Evolutionary conservation across 2,113 vertebrate species (phyloP).

Genomic region (Crotalus tigris): DNA sequence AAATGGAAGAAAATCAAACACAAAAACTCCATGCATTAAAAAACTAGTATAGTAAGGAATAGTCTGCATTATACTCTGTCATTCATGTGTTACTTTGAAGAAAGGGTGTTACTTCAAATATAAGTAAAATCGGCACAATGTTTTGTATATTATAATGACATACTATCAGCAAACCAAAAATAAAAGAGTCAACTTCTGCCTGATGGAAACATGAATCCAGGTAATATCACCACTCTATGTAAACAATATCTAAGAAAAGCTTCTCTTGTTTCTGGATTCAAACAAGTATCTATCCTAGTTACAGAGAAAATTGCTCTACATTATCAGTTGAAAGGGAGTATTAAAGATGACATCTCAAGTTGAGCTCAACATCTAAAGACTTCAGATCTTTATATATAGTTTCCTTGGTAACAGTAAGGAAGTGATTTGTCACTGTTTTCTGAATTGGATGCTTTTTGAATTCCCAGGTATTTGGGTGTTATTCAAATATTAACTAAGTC

Average conservation of each 20-base stretch:
- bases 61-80: neutral
- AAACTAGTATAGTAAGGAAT: neutral
- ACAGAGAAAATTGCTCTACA: neutral
- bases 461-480: neutral
- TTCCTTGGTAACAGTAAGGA: neutral
- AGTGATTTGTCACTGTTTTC: neutral
- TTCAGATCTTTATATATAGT: neutral
- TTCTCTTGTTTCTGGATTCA: neutral
- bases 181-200: neutral
- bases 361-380: neutral
- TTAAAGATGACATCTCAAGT: neutral
- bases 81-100: neutral
- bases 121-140: neutral
- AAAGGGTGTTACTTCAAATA: neutral
- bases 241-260: neutral
- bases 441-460: neutral
- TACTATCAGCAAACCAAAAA: neutral
- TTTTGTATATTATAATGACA: neutral
- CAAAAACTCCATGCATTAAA: neutral
- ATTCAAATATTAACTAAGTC: neutral
- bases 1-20: neutral
- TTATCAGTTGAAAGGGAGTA: accelerated
- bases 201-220: neutral
- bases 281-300: slow-evolving; percentile 5
- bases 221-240: neutral